Percentiles rank a stretch among this genome's conserved stretches.
phyloP scores from a whole-genome alignment of 2,797 vertebrate species.

The Cottoperca gobio region DNA sequence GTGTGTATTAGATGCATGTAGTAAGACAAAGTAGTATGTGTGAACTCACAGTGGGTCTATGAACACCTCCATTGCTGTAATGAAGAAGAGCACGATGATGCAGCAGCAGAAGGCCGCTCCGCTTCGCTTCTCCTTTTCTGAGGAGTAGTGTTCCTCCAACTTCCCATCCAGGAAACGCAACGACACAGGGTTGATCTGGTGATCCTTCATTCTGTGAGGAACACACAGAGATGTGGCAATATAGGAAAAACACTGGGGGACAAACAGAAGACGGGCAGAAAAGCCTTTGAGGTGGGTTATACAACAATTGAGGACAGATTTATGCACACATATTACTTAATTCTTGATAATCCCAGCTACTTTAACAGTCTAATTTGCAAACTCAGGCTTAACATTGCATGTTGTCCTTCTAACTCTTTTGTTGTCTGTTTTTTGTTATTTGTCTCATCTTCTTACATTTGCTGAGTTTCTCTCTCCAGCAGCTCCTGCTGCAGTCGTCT shows the following conservation, averaged over 20 bases:
- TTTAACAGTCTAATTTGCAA: not conserved
- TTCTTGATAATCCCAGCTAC: not conserved
- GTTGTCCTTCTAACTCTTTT: not conserved
- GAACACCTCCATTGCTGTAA: conserved; percentile 89
- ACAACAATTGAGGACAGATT: not conserved
- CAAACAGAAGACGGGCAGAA: not conserved
- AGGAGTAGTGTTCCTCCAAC: conserved; percentile 91
- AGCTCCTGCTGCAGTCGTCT: conserved; percentile 91
- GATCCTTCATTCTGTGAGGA: conserved; percentile 87
- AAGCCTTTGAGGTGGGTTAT: not conserved
- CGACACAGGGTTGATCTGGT: conserved; percentile 86
- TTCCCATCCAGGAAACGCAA: conserved; percentile 89
- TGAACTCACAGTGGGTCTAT: conserved; percentile 90
- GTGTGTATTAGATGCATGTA: no score
- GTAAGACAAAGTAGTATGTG: not conserved
- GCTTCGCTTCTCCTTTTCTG: conserved; percentile 94
- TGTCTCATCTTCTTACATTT: conserved; percentile 86
- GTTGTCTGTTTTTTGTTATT: not conserved
- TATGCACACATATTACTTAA: not conserved
- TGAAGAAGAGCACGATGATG: conserved; percentile 91
- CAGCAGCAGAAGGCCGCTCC: conserved; percentile 94
- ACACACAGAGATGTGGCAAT: not conserved
- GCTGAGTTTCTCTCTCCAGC: conserved; percentile 89
- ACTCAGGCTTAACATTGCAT: not conserved
- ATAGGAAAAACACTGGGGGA: not conserved